Conservation (phyloP, 2,888 invertebrate genomes). For the Antheraea assamensis region DNA sequence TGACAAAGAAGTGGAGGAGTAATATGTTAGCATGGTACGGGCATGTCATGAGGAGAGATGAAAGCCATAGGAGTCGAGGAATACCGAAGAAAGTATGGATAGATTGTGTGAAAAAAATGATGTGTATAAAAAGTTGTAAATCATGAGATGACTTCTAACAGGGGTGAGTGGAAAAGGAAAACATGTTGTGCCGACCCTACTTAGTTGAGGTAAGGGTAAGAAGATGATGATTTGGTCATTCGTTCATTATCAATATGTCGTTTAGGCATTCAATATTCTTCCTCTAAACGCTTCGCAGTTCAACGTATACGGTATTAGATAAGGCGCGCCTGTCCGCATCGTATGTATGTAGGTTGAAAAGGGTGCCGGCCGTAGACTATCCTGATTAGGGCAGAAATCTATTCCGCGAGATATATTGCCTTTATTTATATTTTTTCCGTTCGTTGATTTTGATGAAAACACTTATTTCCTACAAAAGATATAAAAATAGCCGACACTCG, state of each 20-base stretch:
- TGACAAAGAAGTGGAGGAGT: no score
- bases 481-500: neutral
- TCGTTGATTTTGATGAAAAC: neutral
- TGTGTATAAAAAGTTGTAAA: no score
- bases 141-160: no score
- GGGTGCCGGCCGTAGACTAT: constrained; percentile 36
- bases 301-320: neutral
- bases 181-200: no score
- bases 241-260: neutral
- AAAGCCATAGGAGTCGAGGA: no score
- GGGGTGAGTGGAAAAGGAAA: no score
- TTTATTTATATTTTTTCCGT: constrained; percentile 26
- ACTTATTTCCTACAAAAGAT: neutral
- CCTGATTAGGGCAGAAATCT: constrained; percentile 47
- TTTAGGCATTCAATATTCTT: neutral
- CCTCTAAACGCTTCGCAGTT: neutral
- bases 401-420: constrained; percentile 45
- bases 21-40: no score
- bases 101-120: no score
- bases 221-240: no score
- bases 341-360: constrained; percentile 43
- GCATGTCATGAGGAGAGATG: no score
- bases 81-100: no score
- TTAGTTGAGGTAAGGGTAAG: no score
- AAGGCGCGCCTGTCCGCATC: constrained; percentile 29